Evolutionary conservation across 2,888 invertebrate species (phyloP), one percentile per base, ranked within the genome.

Genomic region (Cecidostiba fungosa): DNA sequence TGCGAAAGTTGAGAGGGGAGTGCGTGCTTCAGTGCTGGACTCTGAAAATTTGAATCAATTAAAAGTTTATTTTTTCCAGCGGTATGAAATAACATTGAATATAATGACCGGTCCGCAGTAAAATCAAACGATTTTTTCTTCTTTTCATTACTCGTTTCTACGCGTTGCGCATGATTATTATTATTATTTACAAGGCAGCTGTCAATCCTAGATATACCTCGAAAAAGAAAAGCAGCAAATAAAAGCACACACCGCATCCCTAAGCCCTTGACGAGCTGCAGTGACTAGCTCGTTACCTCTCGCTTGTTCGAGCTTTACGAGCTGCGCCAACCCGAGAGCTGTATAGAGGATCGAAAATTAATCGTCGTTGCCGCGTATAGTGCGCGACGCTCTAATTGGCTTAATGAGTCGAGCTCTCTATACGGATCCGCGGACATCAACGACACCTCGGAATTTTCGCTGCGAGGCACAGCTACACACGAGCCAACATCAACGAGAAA

Each of bases 361-460:
- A 87, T 88, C 87, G 87, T 74, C 85, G 85, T 85, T 79, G 74
- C 80, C 74, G 83, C 78, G 36, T 82, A 77, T 82, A 83, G 73
- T 69, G 84, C 66, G 66, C 79, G 82, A 72, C 78, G n/a, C 82
- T 87, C 86, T 88, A 88, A 89, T 88, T 89, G 85, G 86, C 87
- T 86, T 88, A 88, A 89, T 86, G 88, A 89, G 88, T 82, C 86
- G 50, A 39, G 12, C 72, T 12, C 39, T n/a, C 39, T 23, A 19
- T 23, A 72, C 19, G 6, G 6, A 36, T 14, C 12, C 39, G n/a
- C n/a, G n/a, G 8, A 23, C 54, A 23, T 59, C 43, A 23, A 39
- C 16, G 36, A 72, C 70, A 70, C 36, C 72, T 72, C 39, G 70
- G 32, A 70, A 36, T 70, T 36, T 72, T 72, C 39, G n/a, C 39